Evolutionary conservation across 2,888 invertebrate genomes (phyloP).

Genomic region (Nymphalis c-album): DNA sequence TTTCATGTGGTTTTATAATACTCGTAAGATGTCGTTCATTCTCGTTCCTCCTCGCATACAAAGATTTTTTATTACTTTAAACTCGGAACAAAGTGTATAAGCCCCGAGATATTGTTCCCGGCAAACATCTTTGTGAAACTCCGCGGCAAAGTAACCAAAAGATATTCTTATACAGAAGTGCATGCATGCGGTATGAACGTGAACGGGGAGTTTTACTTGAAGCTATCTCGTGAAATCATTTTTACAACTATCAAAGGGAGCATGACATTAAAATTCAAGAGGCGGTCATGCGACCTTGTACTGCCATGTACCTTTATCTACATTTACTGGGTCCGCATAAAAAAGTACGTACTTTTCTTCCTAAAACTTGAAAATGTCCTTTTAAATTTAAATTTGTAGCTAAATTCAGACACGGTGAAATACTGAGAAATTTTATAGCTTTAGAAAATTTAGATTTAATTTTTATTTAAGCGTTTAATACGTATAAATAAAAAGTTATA

Average conservation of each 20-base stretch:
- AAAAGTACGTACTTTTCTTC: constrained; percentile 50
- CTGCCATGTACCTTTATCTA: constrained; percentile 54
- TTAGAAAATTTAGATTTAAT: neutral
- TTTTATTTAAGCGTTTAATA: too few relatives aligned
- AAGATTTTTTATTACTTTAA: constrained; percentile 44
- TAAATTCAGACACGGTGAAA: constrained; percentile 20
- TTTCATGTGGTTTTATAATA: constrained; percentile 29
- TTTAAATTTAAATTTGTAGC: constrained; percentile 47
- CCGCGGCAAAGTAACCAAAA: constrained; percentile 44
- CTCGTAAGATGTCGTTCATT: constrained; percentile 30
- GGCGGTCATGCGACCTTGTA: constrained; percentile 69
- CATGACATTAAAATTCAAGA: constrained; percentile 74
- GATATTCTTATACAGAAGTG: constrained; percentile 44
- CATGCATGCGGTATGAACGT: constrained; percentile 45
- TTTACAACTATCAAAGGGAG: constrained; percentile 75
- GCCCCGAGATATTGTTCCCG: constrained; percentile 46
- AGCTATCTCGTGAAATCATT: constrained; percentile 64
- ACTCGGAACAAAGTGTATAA: constrained; percentile 47
- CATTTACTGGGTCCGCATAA: constrained; percentile 47
- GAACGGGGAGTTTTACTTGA: constrained; percentile 39
- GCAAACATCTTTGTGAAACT: constrained; percentile 46
- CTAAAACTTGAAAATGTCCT: constrained; percentile 59
- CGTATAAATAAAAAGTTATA: too few relatives aligned
- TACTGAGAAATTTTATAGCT: neutral
- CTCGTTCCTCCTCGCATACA: constrained; percentile 33